A percentile compares a stretch with the other conserved stretches of the same genome.
These are phyloP conservation scores for Sitta carolinensis DNA, from an alignment of 2,797 vertebrate genomes.

Conservation along the genomic window DNA sequence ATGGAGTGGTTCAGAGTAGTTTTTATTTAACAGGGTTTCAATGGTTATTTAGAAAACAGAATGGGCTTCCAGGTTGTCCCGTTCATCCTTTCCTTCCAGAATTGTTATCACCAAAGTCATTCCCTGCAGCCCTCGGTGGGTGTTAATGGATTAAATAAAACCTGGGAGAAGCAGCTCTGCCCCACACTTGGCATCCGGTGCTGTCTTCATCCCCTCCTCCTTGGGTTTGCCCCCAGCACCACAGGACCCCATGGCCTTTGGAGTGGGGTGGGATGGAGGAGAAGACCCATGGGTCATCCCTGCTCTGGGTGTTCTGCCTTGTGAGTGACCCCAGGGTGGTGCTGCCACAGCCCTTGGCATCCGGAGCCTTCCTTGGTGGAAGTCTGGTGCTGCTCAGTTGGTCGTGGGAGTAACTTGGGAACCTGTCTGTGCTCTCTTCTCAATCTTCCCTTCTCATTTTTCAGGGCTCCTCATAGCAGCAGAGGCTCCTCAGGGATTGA, in stretches of 20 bases:
- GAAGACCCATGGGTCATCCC: neutral
- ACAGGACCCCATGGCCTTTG: neutral
- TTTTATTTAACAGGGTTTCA: neutral
- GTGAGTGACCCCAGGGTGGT: neutral
- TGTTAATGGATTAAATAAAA: neutral
- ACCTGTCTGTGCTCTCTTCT: neutral
- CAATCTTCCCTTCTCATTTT: neutral
- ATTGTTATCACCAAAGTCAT: neutral
- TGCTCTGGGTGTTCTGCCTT: fast-evolving
- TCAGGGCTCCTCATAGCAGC: neutral
- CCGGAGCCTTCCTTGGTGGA: neutral
- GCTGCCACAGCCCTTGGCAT: neutral
- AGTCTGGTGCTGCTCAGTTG: neutral
- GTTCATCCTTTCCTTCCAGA: neutral
- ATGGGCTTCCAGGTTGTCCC: neutral
- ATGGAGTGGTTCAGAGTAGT: neutral
- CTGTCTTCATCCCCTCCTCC: neutral
- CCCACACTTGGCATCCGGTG: neutral
- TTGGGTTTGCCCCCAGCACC: neutral
- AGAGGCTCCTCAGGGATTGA: neutral
- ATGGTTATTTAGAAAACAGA: neutral
- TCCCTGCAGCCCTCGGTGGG: neutral
- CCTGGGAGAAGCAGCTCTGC: neutral
- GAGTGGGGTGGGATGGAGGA: neutral
- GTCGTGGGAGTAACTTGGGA: neutral